Evolutionary conservation across 2,888 invertebrate species (phyloP), one percentile per base, ranked within the genome.

Genomic region (Agriopis aurantiaria): DNA sequence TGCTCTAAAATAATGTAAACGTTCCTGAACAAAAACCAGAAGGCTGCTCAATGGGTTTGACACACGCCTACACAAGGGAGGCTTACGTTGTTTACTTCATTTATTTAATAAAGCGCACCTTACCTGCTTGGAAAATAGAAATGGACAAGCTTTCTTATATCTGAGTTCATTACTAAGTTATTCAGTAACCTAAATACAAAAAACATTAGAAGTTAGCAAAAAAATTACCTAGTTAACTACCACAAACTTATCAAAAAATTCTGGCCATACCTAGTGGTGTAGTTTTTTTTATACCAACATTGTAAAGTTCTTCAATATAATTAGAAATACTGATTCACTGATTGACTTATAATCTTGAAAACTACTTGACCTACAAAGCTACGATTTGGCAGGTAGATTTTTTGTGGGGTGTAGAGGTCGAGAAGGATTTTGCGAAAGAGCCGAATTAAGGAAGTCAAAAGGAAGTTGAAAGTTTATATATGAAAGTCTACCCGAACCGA

Each of bases 1-100:
- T 77, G 68, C 77, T 76, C 74, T 76, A 74, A 73, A 76, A 76
- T 75, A 68, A 78, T 81, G 78, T 78, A 75, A 80, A 76, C 77
- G 76, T 65, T 70, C 69, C 67, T 60, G 71, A 72, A 75, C 71
- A 75, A 75, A 69, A 75, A 74, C 73, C 66, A 41, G 65, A 64
- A 71, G 62, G 70, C 41, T 70, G 71, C 69, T 68, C 69, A 67
- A 69, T 71, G 55, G 57, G 74, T 72, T 74, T 73, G 65, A 79
- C 68, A 73, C 66, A 73, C 68, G 68, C 69, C 69, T 68, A 73
- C 70, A 74, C 72, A 76, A 79, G 73, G 72, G 68, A 71, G 75
- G 62, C 70, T 67, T 49, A 51, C 63, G 51, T 61, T 33, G 49
- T 64, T 67, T 64, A 60, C 48, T 12, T 60, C 48, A 48, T 67